phyloP scores from a whole-genome alignment of 2,797 vertebrate genomes.

The Pseudochirops cupreus region DNA sequence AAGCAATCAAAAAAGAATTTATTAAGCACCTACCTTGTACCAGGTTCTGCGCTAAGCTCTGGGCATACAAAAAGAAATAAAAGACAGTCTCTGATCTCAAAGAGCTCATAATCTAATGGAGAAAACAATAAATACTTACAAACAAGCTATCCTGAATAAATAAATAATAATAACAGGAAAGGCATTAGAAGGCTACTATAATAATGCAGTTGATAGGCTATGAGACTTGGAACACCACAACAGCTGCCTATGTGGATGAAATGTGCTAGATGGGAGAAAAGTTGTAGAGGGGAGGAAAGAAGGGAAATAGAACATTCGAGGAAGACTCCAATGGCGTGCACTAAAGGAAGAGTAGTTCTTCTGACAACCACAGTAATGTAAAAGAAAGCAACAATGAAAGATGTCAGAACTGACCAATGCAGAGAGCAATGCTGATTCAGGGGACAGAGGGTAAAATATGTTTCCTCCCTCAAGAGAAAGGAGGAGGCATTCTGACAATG shows the following conservation, averaged over 20 bases:
- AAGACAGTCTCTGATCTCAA: background rate
- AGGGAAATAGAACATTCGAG: background rate
- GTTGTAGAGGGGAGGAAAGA: background rate
- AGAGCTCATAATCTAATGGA: background rate
- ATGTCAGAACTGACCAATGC: background rate
- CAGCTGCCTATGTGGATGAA: background rate
- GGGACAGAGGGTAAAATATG: background rate
- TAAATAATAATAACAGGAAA: background rate
- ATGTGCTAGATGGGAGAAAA: background rate
- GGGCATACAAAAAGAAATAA: background rate
- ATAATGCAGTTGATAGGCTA: background rate
- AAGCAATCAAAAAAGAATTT: background rate
- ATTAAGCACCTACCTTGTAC: background rate
- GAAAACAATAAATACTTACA: background rate
- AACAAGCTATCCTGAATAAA: background rate
- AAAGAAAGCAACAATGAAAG: background rate
- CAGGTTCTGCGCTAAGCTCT: no score
- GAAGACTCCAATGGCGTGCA: background rate
- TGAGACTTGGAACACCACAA: background rate
- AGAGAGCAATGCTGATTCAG: background rate
- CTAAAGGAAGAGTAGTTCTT: background rate
- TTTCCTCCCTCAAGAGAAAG: background rate
- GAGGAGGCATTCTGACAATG: background rate
- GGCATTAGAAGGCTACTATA: background rate
- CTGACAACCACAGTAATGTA: background rate